These are phyloP conservation scores for Clostera curtula DNA, from an alignment of 2,888 invertebrate genomes.

Conservation along the genomic window DNA sequence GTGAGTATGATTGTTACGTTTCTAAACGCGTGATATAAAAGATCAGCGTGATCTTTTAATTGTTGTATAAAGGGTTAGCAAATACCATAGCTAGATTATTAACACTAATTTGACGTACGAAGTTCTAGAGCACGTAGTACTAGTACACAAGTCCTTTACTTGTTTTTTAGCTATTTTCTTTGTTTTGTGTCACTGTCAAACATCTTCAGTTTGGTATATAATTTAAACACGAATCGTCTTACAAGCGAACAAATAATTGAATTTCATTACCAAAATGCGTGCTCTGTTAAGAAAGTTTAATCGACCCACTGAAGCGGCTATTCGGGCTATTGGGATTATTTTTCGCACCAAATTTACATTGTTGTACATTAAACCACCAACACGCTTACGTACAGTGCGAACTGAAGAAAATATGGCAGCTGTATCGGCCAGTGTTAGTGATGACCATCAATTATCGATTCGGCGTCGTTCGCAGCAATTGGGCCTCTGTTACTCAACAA, in stretches of 20 bases:
- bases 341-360: conserved; percentile 4
- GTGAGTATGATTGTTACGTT: conserved; percentile 75
- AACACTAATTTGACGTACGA: too few species aligned
- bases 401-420: conserved; percentile 4
- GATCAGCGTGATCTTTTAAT: conserved; percentile 25
- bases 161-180: too few species aligned
- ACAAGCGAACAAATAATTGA: conserved; percentile 2
- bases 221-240: conserved; percentile 1
- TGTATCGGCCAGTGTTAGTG: conserved; percentile 3
- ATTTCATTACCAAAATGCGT: neutral
- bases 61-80: neutral
- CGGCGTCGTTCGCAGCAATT: conserved; percentile 5
- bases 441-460: conserved; percentile 4
- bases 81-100: too few species aligned
- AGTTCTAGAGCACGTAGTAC: too few species aligned
- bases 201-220: too few species aligned
- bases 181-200: too few species aligned
- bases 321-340: conserved; percentile 1
- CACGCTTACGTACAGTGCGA: conserved; percentile 4
- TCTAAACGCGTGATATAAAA: too few species aligned
- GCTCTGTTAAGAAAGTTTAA: neutral
- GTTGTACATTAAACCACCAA: conserved; percentile 3
- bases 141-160: too few species aligned
- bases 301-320: neutral
- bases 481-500: conserved; percentile 4